Base-by-base conservation (phyloP, 2,888 invertebrate genomes). In the Molorchus minor region DNA sequence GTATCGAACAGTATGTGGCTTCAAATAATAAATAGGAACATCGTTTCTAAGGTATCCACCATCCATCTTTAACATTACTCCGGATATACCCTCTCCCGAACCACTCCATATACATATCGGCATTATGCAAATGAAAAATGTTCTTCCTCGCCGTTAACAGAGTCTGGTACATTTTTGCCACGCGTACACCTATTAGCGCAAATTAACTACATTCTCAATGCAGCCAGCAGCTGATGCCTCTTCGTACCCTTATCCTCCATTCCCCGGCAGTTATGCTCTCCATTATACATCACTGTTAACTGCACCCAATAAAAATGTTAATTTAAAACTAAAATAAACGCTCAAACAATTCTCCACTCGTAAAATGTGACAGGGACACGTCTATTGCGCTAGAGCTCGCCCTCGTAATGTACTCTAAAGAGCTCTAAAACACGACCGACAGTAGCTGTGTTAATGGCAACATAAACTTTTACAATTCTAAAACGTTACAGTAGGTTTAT, bases 381-480 rank as follows among this genome's bases (percentile, higher is more conserved):
- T 33, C 33, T n/a, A n/a, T 33, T n/a, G 12, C 33, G 33, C 10
- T 3, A 25, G 25, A 25, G 25, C 25, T 25, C n/a, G n/a, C n/a
- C n/a, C n/a, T n/a, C 25, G 25, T 33, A 33, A 33, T n/a, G 33
- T 12, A 33, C 33, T 33, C 33, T 33, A 33, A 33, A 33, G 33
- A n/a, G 33, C 33, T 33, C 3, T 33, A 33, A 33, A 33, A 33
- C 33, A 33, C 33, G n/a, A 33, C 33, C 33, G 33, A 33, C 33
- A 33, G 33, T 33, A 33, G 12, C 33, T n/a, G 33, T n/a, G 33
- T 33, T 33, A 33, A 33, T n/a, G 33, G 33, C 33, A n/a, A n/a
- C 12, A 10, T 33, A 33, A 33, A 33, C 33, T 33, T 33, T 33
- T 33, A 33, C 33, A 33, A 33, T 33, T 33, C 33, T n/a, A n/a